Evolutionary conservation across 2,113 vertebrate species (phyloP), one percentile per base, ranked within the genome.

Genomic region (Xiphophorus couchianus): DNA sequence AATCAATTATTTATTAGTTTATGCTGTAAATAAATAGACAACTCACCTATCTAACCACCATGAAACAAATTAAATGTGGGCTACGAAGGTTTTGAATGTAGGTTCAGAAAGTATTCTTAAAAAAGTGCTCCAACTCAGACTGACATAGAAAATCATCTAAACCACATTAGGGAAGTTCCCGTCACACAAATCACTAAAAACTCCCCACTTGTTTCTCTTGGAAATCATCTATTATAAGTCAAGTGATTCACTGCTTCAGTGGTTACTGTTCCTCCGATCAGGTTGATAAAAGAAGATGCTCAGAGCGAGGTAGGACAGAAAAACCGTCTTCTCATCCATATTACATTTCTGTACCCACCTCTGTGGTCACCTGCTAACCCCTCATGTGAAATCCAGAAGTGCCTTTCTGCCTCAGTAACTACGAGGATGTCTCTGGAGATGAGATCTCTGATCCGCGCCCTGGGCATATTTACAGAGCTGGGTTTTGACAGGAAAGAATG

Each of bases 311-410:
- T 72, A 75, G 69, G 54, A 54, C n/a, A 69, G 70, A 84, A 82
- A 88, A 88, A 85, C 75, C 87, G 65, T 15, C 67, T 0, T 48
- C 75, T 90, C 89, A 87, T 92, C 82, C 72, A 81, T 88, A 86
- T 88, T 88, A 78, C 86, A 84, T 91, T 74, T 75, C 62, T 30
- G 65, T 61, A 73, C 73, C 70, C 70, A 78, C 69, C 82, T 76
- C 67, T 31, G 62, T 13, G 29, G 64, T 89, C 85, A 89, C 88
- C 92, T 92, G 90, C 89, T 88, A 83, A 92, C 90, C 90, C 84
- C 76, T 73, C 88, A 75, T 83, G 74, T 77, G 85, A 84, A 88
- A 89, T 87, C 85, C 84, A 74, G 37, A 81, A 33, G 78, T 73
- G 78, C 62, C 66, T 90, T 86, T 87, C 77, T 70, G 86, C 81